Percentiles rank a stretch among this genome's conserved stretches.
Conservation (phyloP, 2,797 vertebrate species). For the Anabas testudineus region DNA sequence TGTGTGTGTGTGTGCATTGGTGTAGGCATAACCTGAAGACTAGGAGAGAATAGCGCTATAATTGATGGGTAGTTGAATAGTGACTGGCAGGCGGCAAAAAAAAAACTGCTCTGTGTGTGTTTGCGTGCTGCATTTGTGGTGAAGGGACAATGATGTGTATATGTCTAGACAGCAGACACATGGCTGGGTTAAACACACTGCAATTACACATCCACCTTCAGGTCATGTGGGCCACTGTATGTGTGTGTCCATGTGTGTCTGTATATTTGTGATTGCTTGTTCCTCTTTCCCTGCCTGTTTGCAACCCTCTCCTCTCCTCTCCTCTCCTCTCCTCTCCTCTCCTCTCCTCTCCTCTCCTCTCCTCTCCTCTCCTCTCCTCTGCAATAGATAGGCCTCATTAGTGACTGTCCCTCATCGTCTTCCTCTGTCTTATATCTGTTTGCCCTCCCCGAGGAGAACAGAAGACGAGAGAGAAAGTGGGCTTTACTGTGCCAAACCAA, state of each 20-base stretch:
- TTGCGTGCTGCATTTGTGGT: conserved; percentile 35
- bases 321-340: not conserved
- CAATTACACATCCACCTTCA: conserved; percentile 82
- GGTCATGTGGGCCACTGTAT: conserved; percentile 70
- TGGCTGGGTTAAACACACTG: conserved; percentile 81
- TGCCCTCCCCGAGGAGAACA: conserved; percentile 65
- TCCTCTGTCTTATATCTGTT: conserved; percentile 69
- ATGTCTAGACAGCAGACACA: conserved; percentile 81
- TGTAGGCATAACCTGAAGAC: conserved; percentile 36
- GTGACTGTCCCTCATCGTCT: conserved; percentile 76
- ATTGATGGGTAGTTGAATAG: conserved; percentile 53
- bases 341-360: conserved; percentile 14
- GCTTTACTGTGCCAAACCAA: conserved; percentile 29
- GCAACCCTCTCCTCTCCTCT: not conserved
- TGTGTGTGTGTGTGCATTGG: conserved; percentile 15
- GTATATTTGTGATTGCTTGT: conserved; percentile 28
- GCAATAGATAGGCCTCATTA: conserved; percentile 78
- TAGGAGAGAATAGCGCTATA: conserved; percentile 52
- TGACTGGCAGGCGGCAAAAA: conserved; percentile 56
- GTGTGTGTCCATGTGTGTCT: conserved; percentile 49
- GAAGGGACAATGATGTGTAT: conserved; percentile 73
- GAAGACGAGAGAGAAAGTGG: conserved; percentile 48
- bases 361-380: conserved; percentile 48
- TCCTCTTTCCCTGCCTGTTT: conserved; percentile 29
- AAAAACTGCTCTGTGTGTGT: conserved; percentile 35